These are phyloP conservation scores for Crotalus tigris DNA, from an alignment of 2,113 vertebrate species.

Conservation along the genomic window DNA sequence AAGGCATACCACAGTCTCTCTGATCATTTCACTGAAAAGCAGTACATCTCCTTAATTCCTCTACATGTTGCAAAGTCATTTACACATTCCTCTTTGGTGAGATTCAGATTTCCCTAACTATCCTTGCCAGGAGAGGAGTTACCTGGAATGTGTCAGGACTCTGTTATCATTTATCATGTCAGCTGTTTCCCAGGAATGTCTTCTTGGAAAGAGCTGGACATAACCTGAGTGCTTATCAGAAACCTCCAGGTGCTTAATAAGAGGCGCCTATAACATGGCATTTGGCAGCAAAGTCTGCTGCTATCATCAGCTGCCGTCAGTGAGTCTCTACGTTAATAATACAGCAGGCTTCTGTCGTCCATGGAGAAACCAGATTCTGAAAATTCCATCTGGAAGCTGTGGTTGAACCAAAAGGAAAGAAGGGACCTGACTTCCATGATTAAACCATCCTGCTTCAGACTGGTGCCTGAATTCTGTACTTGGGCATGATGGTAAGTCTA, in stretches of 20 bases:
- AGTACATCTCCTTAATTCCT: slow-evolving; percentile 15
- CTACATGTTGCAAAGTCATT: slow-evolving; percentile 24
- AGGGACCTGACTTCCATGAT: background rate
- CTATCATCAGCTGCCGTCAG: background rate
- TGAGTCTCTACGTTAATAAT: background rate
- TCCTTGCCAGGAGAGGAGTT: background rate
- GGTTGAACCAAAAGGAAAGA: background rate
- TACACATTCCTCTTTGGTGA: slow-evolving; percentile 29
- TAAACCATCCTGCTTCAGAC: background rate
- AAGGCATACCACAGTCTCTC: background rate
- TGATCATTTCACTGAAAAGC: slow-evolving; percentile 26
- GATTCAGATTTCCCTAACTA: background rate
- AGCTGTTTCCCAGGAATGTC: slow-evolving; percentile 3
- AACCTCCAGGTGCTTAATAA: background rate
- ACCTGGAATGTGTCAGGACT: slow-evolving; percentile 12
- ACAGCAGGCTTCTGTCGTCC: background rate
- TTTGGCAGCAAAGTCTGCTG: background rate
- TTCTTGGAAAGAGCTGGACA: background rate
- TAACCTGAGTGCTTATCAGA: background rate
- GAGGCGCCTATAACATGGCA: background rate
- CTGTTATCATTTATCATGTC: slow-evolving; percentile 9
- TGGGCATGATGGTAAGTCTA: background rate
- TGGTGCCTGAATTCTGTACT: background rate
- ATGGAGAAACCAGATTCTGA: background rate
- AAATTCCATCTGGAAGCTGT: background rate